Percentiles rank a stretch among this genome's conserved stretches.
These are phyloP conservation scores for Andrena dorsata DNA, from an alignment of 2,888 invertebrate species.

Conservation along the genomic window DNA sequence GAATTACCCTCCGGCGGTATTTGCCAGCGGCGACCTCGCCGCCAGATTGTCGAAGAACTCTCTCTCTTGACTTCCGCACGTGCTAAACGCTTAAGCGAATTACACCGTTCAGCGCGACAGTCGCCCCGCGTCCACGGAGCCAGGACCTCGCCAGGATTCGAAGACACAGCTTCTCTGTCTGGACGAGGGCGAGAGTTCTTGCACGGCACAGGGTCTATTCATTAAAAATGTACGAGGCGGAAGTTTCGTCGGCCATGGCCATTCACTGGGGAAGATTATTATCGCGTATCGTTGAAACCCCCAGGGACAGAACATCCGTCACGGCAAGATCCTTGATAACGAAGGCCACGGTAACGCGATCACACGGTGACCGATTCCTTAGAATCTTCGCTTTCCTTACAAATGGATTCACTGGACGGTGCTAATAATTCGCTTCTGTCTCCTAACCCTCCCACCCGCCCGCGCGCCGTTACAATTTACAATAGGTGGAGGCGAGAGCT, in stretches of 20 bases:
- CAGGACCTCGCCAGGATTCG: background rate
- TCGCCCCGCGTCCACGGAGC: background rate
- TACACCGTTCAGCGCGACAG: background rate
- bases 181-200: background rate
- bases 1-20: conserved; percentile 45
- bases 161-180: background rate
- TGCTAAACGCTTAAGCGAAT: background rate
- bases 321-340: conserved; percentile 23
- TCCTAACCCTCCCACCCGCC: conserved; percentile 25
- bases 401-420: conserved; percentile 62
- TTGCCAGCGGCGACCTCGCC: conserved; percentile 19
- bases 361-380: conserved; percentile 50
- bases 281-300: conserved; percentile 4
- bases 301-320: background rate
- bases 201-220: conserved; percentile 10
- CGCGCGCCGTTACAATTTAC: conserved; percentile 27
- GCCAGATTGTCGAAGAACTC: conserved; percentile 19
- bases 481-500: conserved; percentile 53
- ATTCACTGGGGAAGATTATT: conserved; percentile 22
- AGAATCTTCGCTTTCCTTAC: conserved; percentile 58
- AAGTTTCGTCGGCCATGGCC: conserved; percentile 3
- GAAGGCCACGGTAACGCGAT: conserved; percentile 48
- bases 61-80: background rate
- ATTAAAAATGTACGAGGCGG: conserved; percentile 32
- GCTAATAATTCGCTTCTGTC: conserved; percentile 62